A percentile compares a stretch with the other conserved stretches of the same genome.
Conservation (phyloP, 2,113 vertebrate species). For the Balaeniceps rex region DNA sequence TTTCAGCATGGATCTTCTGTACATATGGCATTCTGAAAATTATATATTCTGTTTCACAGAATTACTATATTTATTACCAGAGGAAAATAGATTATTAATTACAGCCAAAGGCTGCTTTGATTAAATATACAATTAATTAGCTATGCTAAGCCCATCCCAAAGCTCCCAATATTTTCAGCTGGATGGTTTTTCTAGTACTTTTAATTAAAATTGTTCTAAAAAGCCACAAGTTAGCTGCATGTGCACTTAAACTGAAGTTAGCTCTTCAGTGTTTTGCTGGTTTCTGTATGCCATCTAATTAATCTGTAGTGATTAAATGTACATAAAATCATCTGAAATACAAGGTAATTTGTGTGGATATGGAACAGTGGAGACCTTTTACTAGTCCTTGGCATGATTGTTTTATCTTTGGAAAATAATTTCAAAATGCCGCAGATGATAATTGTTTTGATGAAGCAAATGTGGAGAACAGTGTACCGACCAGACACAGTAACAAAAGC, state of each 20-base stretch:
- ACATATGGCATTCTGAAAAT: conserved; percentile 47
- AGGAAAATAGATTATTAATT: conserved; percentile 81
- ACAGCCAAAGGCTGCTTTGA: conserved; percentile 76
- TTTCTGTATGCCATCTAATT: conserved; percentile 75
- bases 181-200: conserved; percentile 75
- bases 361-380: conserved; percentile 69
- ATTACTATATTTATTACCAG: conserved; percentile 70
- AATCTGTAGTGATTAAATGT: conserved; percentile 79
- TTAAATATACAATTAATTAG: conserved; percentile 82
- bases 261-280: conserved; percentile 68
- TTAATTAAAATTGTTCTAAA: conserved; percentile 81
- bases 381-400: conserved; percentile 36
- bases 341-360: conserved; percentile 69
- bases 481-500: not conserved
- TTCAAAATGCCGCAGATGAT: conserved; percentile 59
- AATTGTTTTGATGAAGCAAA: conserved; percentile 67
- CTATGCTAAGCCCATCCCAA: conserved; percentile 77
- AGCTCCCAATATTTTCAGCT: conserved; percentile 77
- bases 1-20: conserved; percentile 33
- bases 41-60: conserved; percentile 70
- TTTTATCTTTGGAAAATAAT: conserved; percentile 67
- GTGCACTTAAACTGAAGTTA: conserved; percentile 75
- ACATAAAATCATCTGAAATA: conserved; percentile 74
- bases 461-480: not conserved
- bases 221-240: conserved; percentile 72